Base-by-base conservation (phyloP, 2,113 vertebrate species). In the Calyptommatus sinebrachiatus region DNA sequence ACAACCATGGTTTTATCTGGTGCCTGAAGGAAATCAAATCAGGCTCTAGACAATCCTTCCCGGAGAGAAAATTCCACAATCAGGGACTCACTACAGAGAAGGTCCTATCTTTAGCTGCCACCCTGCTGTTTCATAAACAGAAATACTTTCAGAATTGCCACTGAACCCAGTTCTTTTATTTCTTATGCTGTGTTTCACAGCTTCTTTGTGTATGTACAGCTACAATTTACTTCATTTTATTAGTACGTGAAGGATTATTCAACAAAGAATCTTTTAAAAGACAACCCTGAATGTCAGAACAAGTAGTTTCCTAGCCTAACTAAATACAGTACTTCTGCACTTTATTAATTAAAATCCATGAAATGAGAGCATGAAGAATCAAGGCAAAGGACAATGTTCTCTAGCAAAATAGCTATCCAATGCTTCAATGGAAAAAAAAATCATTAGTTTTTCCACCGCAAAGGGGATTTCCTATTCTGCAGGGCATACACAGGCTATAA, bases 381-480 rank as follows among this genome's bases (percentile, higher is more conserved):
- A 48, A 28, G 61, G 68, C 41, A 5, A 8, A 79, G 57, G 63
- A 41, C 3, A n/a, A 11, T 48, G 45, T 35, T 53, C 46, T 73
- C 22, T 31, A n/a, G 69, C 73, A 81, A 48, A 61, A 45, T 46
- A 16, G 29, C n/a, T 71, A 53, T 57, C 66, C 16, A 57, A 18
- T 57, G 53, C 61, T 82, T 82, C 21, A 77, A 83, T n/a, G 63
- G 62, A 50, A 78, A 48, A 62, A 50, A 78, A 48, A 62, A 81
- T 0, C 10, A 2, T 31, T 84, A 83, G 82, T 73, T 84, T 20
- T 79, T 61, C 67, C 78, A 78, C 83, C 68, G 1, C 77, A 84
- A 73, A 0, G 82, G 90, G 83, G 87, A 92, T 91, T 90, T 90
- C 84, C 90, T 80, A 88, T 66, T 28, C 24, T 71, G 57, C 0